A percentile compares a stretch with the other conserved stretches of the same genome.
Conservation (phyloP, 2,113 vertebrate genomes). For the Malaclemys terrapin region DNA sequence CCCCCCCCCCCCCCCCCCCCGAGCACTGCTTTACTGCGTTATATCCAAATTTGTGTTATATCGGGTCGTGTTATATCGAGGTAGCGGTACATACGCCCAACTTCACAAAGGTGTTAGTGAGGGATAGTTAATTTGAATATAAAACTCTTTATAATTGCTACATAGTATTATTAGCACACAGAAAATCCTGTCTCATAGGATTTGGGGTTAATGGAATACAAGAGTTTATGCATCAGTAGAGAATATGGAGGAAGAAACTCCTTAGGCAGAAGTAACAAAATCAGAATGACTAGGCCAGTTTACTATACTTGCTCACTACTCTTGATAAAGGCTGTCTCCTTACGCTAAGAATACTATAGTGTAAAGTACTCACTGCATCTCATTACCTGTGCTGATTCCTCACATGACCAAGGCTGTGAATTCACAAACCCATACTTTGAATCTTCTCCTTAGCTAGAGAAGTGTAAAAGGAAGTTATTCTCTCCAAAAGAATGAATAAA, state of each 20-base stretch:
- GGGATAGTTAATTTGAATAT: conserved; percentile 12
- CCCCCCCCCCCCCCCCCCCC: too few relatives aligned
- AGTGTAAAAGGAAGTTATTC: background rate
- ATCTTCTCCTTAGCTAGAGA: background rate
- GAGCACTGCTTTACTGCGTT: too few relatives aligned
- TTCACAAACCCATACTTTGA: background rate
- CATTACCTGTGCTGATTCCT: background rate
- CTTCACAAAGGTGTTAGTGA: background rate
- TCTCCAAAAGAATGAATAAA: background rate
- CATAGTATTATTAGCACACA: background rate
- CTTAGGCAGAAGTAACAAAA: background rate
- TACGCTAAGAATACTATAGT: background rate
- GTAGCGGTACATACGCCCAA: background rate
- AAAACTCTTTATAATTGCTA: conserved; percentile 36
- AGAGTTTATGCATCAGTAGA: background rate
- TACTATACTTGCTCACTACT: rapidly evolving
- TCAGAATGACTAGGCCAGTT: background rate
- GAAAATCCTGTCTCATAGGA: background rate
- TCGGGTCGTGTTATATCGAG: too few relatives aligned
- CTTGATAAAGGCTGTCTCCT: conserved; percentile 51
- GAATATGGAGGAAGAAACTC: background rate
- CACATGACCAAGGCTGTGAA: background rate
- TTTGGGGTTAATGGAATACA: background rate
- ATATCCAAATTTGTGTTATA: too few relatives aligned
- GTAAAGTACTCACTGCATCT: rapidly evolving